These are phyloP conservation scores for Darwinula stevensoni DNA, from an alignment of 2,888 invertebrate species.

Conservation along the genomic window DNA sequence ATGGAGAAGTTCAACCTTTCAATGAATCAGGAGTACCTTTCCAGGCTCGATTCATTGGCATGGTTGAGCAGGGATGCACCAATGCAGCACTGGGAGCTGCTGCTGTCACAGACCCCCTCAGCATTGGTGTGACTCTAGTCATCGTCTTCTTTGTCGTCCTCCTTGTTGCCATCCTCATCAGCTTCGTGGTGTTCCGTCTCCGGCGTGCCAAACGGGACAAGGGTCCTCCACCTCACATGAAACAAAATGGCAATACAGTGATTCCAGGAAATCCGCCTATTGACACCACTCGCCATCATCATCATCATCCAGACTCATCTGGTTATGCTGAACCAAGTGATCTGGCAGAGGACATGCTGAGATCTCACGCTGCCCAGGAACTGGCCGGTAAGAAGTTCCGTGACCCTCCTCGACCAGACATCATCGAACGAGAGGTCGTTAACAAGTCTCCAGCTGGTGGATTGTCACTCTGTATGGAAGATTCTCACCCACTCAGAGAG, in stretches of 20 bases:
- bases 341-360: slow-evolving; percentile 14
- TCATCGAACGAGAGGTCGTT: slow-evolving; percentile 64
- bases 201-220: slow-evolving; percentile 16
- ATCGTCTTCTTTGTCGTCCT: slow-evolving; percentile 77
- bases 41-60: slow-evolving; percentile 22
- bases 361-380: slow-evolving; percentile 53
- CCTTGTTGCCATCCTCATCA: slow-evolving; percentile 57
- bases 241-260: background rate
- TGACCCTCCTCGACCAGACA: slow-evolving; percentile 52
- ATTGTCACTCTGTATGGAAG: slow-evolving; percentile 3
- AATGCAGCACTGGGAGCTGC: slow-evolving; percentile 40
- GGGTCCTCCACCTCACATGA: slow-evolving; percentile 6
- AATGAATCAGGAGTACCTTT: slow-evolving; percentile 37
- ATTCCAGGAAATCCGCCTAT: slow-evolving; percentile 15
- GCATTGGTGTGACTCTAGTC: slow-evolving; percentile 71
- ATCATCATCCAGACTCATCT: slow-evolving; percentile 18
- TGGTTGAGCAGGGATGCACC: slow-evolving; percentile 39
- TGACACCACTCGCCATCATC: slow-evolving; percentile 9
- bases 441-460: slow-evolving; percentile 35
- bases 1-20: slow-evolving; percentile 64
- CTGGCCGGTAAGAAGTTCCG: slow-evolving; percentile 62
- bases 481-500: background rate
- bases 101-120: slow-evolving; percentile 53
- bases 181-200: slow-evolving; percentile 68
- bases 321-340: slow-evolving; percentile 8